Base-by-base conservation (phyloP, 2,888 invertebrate species). In the Branchellion lobata region DNA sequence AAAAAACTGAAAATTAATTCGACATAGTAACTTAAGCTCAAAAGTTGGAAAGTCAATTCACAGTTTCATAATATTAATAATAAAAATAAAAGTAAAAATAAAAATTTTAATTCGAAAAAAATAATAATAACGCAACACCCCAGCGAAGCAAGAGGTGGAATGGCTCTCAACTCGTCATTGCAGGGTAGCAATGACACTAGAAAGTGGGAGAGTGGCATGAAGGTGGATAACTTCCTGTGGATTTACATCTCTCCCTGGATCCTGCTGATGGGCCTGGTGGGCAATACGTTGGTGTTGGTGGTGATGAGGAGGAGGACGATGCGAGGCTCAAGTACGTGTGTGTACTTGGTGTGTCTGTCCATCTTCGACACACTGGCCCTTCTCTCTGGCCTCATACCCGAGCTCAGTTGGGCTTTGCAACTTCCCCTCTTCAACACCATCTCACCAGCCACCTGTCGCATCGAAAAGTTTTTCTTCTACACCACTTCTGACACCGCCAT, bases 401-500 rank as follows among this genome's bases (percentile, higher is more conserved):
- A 84, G 33, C 53, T 47, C 33, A 77, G 27, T 65, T 24, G 24
- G 18, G 71, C 78, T 1, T 34, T 27, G n/a, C 34, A 65, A 2
- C 0, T 81, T n/a, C 33, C 73, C 34, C 29, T 34, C 27, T 79
- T 83, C 79, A 80, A 76, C 53, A 71, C 80, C 40, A 57, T 83
- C 33, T 73, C 79, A 47, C 79, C 81, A 14, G 31, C 71, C 47
- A 77, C 80, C 3, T 86, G 86, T 77, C 85, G 85, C 78, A 36
- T 85, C 0, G 85, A 86, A 81, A 84, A 83, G 24, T 85, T 86
- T 78, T 51, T 85, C 0, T 85, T 86, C 2, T 86, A 86, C 81
- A 78, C 84, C 0, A 82, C 84, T 0, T 81, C 85, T 34, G 86
- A 86, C 65, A 82, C 84, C 29, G 84, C 85, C 36, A 85, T 85